Conservation (phyloP, 1,140 invertebrate species). For the Frieseomelitta varia region DNA sequence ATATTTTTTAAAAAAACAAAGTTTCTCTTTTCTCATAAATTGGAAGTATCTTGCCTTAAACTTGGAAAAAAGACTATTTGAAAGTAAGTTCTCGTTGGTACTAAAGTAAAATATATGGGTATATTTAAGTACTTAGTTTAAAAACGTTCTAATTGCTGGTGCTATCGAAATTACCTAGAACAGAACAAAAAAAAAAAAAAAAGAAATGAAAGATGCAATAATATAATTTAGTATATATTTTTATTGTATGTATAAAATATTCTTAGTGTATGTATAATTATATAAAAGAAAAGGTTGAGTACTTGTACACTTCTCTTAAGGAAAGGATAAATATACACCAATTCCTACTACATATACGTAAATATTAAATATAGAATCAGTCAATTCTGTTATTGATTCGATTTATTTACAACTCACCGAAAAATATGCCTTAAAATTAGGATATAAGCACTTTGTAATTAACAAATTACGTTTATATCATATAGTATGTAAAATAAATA, state of each 20-base stretch:
- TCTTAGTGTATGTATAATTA: slow-evolving; percentile 32
- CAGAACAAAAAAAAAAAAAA: neutral
- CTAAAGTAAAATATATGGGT: slow-evolving; percentile 19
- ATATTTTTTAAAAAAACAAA: slow-evolving; percentile 52
- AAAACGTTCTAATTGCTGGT: slow-evolving; percentile 22
- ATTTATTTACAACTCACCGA: slow-evolving; percentile 57
- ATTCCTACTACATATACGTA: slow-evolving; percentile 29
- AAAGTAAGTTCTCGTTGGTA: slow-evolving; percentile 55
- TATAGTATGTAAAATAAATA: slow-evolving; percentile 60
- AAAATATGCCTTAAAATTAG: slow-evolving; percentile 68
- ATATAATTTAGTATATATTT: slow-evolving; percentile 37
- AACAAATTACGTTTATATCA: slow-evolving; percentile 63
- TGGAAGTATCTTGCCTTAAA: slow-evolving; percentile 61
- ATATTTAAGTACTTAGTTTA: slow-evolving; percentile 53
- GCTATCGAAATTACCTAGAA: slow-evolving; percentile 23
- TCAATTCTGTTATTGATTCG: slow-evolving; percentile 43
- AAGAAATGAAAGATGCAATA: slow-evolving; percentile 21
- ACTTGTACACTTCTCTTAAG: slow-evolving; percentile 31
- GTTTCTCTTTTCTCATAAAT: slow-evolving; percentile 44
- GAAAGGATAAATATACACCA: slow-evolving; percentile 9
- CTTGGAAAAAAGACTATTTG: slow-evolving; percentile 36
- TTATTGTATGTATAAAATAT: slow-evolving; percentile 20
- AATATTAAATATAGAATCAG: slow-evolving; percentile 25
- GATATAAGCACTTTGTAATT: slow-evolving; percentile 63
- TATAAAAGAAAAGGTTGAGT: slow-evolving; percentile 19